Evolutionary conservation across 2,797 vertebrate species (phyloP).

Genomic region (Enteromius anoplus): DNA sequence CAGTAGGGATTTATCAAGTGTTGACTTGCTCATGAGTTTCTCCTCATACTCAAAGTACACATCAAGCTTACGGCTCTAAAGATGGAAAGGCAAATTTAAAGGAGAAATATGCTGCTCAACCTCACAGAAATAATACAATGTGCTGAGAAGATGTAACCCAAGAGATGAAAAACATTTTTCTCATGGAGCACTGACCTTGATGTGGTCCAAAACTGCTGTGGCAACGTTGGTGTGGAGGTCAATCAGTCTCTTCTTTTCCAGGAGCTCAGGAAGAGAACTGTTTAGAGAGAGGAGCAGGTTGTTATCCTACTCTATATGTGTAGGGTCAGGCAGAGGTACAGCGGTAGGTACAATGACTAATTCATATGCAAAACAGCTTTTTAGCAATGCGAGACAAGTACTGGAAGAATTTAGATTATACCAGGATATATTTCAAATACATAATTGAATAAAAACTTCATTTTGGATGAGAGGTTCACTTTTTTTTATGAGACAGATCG

Average conservation of each 20-base stretch:
- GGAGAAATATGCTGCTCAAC: constrained; percentile 17
- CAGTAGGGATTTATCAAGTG: constrained; percentile 94
- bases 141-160: constrained; percentile 47
- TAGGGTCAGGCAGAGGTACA: constrained; percentile 17
- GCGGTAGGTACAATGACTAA: constrained; percentile 5
- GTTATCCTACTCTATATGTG: constrained; percentile 20
- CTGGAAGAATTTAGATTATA: constrained; percentile 11
- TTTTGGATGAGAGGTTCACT: background rate
- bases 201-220: constrained; percentile 96
- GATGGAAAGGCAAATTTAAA: constrained; percentile 51
- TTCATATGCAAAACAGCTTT: constrained; percentile 14
- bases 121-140: constrained; percentile 37
- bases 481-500: background rate
- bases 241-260: constrained; percentile 97
- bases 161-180: constrained; percentile 50
- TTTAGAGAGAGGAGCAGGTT: constrained; percentile 57
- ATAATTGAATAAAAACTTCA: background rate
- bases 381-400: constrained; percentile 4
- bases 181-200: constrained; percentile 82
- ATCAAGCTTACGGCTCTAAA: constrained; percentile 92
- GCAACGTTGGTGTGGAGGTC: constrained; percentile 98
- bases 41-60: constrained; percentile 98
- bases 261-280: constrained; percentile 95
- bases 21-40: constrained; percentile 97
- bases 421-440: background rate